Evolutionary conservation across 2,888 invertebrate genomes (phyloP), one percentile per base, ranked within the genome.

Genomic region (Portevinia maculata): DNA sequence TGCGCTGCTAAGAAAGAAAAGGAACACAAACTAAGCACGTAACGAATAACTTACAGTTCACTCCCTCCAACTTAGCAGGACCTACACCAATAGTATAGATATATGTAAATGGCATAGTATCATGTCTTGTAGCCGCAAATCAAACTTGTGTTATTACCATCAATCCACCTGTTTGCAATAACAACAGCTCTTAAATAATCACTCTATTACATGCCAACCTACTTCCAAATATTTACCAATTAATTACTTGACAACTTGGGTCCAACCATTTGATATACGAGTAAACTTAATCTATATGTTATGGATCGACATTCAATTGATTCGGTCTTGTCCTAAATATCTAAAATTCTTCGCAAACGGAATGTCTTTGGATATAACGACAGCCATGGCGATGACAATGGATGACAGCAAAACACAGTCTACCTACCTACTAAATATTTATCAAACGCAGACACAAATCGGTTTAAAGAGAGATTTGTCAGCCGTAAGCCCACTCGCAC

Each of bases 241-340:
- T 65, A 65, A 65, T 53, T 65, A 53, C 52, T 65, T 17, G 37
- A 50, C 39, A 52, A 41, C 64, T 39, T 24, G 37, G 50, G 64
- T 52, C 64, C 50, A 30, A 11, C 37, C 52, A 15, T 28, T 7
- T 37, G 24, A 5, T 19, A 13, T 32, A 34, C 6, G 19, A 21
- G 13, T 37, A 15, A 19, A 21, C 17, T 46, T 21, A n/a, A 46
- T 53, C 46, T 52, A 19, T 59, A n/a, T 46, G 21, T 39, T 39
- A 48, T 74, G 74, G n/a, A 62, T 79, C 74, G 74, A 74, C 48
- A 74, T 74, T 62, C 74, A 79, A 79, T 74, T 74, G 79, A 74
- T 69, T 74, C 41, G 67, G 55, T 79, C 79, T 74, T 79, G 79
- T 69, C 67, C 79, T 41, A 69, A 79, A 79, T 79, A 34, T 74